A percentile compares a stretch with the other conserved stretches of the same genome.
Conservation (phyloP, 2,888 invertebrate genomes). For the Steromphala cineraria region DNA sequence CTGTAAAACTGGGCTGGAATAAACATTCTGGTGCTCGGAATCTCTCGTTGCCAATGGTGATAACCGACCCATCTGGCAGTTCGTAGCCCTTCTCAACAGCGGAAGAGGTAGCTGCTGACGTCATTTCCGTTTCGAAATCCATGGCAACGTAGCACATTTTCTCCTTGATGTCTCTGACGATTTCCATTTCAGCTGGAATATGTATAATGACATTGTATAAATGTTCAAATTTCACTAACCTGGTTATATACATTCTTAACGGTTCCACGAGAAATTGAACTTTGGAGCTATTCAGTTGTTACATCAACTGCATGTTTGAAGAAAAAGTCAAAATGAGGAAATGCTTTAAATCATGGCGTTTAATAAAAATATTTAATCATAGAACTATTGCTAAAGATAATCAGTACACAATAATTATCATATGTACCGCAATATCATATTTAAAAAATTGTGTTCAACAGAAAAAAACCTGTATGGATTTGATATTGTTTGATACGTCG, state of each 20-base stretch:
- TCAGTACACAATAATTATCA: too few relatives aligned
- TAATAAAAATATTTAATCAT: too few relatives aligned
- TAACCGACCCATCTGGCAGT: conserved; percentile 67
- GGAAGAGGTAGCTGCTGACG: conserved; percentile 57
- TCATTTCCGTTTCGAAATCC: conserved; percentile 72
- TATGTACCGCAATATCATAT: neutral
- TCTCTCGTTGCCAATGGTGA: conserved; percentile 68
- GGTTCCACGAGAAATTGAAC: too few relatives aligned
- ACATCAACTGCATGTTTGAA: too few relatives aligned
- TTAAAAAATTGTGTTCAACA: neutral
- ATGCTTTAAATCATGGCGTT: too few relatives aligned
- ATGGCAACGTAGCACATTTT: conserved; percentile 76
- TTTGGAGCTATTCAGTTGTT: too few relatives aligned
- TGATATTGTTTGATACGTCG: too few relatives aligned
- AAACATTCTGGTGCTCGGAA: conserved; percentile 53
- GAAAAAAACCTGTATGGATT: too few relatives aligned
- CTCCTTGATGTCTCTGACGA: conserved; percentile 67
- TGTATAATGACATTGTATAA: neutral
- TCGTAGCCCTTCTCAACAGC: conserved; percentile 67
- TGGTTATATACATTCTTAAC: too few relatives aligned
- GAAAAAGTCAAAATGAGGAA: too few relatives aligned
- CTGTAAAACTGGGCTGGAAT: conserved; percentile 53
- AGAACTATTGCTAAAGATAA: too few relatives aligned
- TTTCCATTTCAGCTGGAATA: conserved; percentile 58
- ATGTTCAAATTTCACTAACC: neutral